Evolutionary conservation across 37 sponge, comb jelly and placozoan species (phyloP).

Genomic region (Chondrilla cf. caribensis): DNA sequence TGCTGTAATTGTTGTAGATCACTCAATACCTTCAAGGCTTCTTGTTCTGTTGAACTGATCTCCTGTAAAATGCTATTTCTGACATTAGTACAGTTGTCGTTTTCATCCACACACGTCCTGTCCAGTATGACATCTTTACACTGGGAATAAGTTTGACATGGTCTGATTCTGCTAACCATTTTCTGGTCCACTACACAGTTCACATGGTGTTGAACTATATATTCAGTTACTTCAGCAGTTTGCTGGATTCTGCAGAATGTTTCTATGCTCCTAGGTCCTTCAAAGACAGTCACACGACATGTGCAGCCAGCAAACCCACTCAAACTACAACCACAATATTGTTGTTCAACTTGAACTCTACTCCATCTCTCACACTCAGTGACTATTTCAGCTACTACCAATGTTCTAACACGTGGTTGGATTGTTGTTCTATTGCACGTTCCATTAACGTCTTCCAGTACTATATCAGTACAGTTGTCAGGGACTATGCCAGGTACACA

Average conservation of each 20-base stretch:
- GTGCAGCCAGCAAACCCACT: not conserved
- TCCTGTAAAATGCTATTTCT: not conserved
- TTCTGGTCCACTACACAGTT: not conserved
- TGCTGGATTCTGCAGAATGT: not conserved
- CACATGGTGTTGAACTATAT: not conserved
- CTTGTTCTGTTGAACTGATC: not conserved
- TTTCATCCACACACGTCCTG: not conserved
- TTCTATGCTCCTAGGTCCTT: not conserved
- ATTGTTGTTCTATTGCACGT: not conserved
- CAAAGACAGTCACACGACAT: not conserved
- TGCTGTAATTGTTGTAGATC: not conserved
- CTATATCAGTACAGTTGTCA: not conserved
- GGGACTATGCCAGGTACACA: not conserved
- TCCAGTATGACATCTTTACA: not conserved
- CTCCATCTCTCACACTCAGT: not conserved
- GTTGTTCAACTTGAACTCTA: not conserved
- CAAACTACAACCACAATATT: not conserved
- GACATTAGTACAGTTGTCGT: not conserved
- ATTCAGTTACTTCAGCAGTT: not conserved
- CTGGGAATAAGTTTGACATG: not conserved
- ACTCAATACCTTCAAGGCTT: not conserved
- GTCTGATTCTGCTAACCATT: not conserved
- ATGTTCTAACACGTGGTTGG: not conserved
- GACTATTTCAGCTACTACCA: not conserved
- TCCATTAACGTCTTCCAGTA: not conserved